Conservation (phyloP, 35 echinoderm and acorn worm species). For the Ophioderma brevispina region DNA sequence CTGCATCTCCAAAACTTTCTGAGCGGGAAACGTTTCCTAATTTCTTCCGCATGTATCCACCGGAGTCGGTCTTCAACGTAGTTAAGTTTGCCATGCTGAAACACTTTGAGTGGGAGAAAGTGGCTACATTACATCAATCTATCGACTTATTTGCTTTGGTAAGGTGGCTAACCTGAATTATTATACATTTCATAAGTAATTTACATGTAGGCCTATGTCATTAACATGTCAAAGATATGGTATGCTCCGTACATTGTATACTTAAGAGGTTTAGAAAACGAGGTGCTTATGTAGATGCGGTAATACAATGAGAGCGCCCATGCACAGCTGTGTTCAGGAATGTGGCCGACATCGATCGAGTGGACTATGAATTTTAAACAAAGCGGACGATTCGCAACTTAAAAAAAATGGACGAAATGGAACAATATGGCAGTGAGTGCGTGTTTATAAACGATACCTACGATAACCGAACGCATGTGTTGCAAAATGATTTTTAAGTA, state of each 20-base stretch:
- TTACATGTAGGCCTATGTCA: not conserved
- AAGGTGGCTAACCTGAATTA: not conserved
- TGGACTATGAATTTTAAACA: too few species aligned
- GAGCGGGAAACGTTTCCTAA: constrained; percentile 56
- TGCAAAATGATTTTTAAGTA: too few species aligned
- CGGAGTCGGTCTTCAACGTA: constrained; percentile 63
- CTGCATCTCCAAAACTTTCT: constrained; percentile 62
- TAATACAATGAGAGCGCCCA: too few species aligned
- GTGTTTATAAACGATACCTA: too few species aligned
- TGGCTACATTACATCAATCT: constrained; percentile 59
- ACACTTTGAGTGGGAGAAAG: constrained; percentile 68
- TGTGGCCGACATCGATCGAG: too few species aligned
- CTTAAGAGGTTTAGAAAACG: not conserved
- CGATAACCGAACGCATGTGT: too few species aligned
- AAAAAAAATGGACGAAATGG: too few species aligned
- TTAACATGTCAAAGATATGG: not conserved
- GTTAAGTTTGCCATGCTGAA: constrained; percentile 68
- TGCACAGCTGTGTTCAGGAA: too few species aligned
- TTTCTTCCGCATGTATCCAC: constrained; percentile 63
- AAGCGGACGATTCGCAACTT: too few species aligned
- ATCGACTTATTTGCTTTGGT: constrained; percentile 60
- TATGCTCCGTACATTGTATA: not conserved
- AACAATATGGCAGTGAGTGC: too few species aligned
- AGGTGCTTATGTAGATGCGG: not conserved
- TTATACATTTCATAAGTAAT: not conserved